These are phyloP conservation scores for Actinia tenebrosa DNA, from an alignment of 64 coral and sea anemone species.

Conservation along the genomic window DNA sequence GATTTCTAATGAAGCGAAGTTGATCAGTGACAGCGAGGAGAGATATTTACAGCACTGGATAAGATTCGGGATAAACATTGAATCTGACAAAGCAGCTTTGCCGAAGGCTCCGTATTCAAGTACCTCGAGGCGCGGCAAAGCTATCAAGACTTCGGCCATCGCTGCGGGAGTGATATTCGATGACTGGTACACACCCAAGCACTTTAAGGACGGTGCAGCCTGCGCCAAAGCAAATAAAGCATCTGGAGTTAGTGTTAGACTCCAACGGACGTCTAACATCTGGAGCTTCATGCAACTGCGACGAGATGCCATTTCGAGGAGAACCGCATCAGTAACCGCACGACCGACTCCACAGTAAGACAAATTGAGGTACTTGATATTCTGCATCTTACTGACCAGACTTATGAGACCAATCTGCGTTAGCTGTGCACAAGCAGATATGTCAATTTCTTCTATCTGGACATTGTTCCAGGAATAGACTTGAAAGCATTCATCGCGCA, in stretches of 20 bases:
- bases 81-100: slow-evolving; percentile 94
- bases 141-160: slow-evolving; percentile 83
- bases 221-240: slow-evolving; percentile 68
- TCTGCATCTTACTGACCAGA: slow-evolving; percentile 65
- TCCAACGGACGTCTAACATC: slow-evolving; percentile 99
- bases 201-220: slow-evolving; percentile 68
- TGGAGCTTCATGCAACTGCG: slow-evolving; percentile 75
- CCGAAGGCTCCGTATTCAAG: slow-evolving; percentile 97
- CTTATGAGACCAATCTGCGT: slow-evolving; percentile 80
- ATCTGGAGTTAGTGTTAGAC: slow-evolving; percentile 86
- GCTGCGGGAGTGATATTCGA: slow-evolving; percentile 84
- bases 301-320: slow-evolving; percentile 74
- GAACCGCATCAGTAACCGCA: slow-evolving; percentile 89
- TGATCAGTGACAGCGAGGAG: slow-evolving; percentile 78
- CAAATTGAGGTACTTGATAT: slow-evolving; percentile 81
- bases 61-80: slow-evolving; percentile 92
- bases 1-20: slow-evolving; percentile 82
- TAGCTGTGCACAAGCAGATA: slow-evolving; percentile 90
- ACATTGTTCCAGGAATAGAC: slow-evolving; percentile 68
- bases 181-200: slow-evolving; percentile 94
- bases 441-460: slow-evolving; percentile 86
- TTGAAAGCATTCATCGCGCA: slow-evolving; percentile 90
- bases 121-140: slow-evolving; percentile 74
- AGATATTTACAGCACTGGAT: slow-evolving; percentile 73
- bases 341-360: slow-evolving; percentile 97